A percentile compares a stretch with the other conserved stretches of the same genome.
These are phyloP conservation scores for Synanthedon vespiformis DNA, from an alignment of 2,888 invertebrate species.

Conservation along the genomic window DNA sequence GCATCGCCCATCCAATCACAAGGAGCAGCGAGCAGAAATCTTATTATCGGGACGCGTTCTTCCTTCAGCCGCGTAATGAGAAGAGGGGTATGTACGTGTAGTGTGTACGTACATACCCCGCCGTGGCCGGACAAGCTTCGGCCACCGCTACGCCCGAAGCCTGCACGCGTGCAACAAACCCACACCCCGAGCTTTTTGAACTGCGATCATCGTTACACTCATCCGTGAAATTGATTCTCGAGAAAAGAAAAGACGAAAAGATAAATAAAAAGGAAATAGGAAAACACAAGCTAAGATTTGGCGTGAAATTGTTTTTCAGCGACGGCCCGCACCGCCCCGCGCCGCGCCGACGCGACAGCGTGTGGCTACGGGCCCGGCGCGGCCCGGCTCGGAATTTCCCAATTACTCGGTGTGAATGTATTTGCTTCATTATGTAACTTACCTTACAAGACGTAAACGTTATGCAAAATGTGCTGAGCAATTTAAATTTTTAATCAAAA, in stretches of 20 bases:
- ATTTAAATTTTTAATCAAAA: not conserved
- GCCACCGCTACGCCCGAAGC: constrained; percentile 14
- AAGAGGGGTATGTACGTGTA: constrained; percentile 13
- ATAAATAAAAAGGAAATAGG: constrained; percentile 72
- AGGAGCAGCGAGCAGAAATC: constrained; percentile 58
- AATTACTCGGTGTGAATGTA: constrained; percentile 66
- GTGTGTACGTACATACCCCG: constrained; percentile 8
- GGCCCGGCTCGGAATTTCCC: constrained; percentile 62
- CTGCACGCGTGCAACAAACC: constrained; percentile 32
- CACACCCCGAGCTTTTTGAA: constrained; percentile 56
- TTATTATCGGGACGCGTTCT: constrained; percentile 57
- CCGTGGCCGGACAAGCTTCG: constrained; percentile 12
- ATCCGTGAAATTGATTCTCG: constrained; percentile 71
- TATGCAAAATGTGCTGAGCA: not conserved
- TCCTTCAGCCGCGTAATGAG: constrained; percentile 49
- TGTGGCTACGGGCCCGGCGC: constrained; percentile 6
- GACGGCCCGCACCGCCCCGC: constrained; percentile 33
- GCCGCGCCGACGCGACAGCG: constrained; percentile 31
- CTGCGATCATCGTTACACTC: constrained; percentile 68
- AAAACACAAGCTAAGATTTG: constrained; percentile 71
- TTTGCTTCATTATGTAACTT: constrained; percentile 53
- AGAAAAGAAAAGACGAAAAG: constrained; percentile 68
- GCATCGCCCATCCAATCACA: constrained; percentile 63
- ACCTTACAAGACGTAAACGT: not conserved
- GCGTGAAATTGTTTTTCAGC: constrained; percentile 71